Conservation (phyloP, 1,140 invertebrate genomes). For the Thaumatotibia leucotreta region DNA sequence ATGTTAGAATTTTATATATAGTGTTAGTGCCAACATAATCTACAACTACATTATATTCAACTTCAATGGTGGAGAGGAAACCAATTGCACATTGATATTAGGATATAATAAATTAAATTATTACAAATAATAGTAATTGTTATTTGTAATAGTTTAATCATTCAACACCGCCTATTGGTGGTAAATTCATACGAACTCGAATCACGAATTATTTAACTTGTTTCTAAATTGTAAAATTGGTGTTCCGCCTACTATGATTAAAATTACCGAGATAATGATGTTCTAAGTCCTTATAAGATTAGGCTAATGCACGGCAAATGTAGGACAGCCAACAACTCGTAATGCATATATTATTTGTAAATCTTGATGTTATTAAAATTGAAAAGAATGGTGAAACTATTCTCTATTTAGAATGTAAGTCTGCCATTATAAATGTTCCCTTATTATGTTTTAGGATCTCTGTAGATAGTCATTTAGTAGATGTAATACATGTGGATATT, state of each 20-base stretch:
- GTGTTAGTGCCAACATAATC: too few species aligned
- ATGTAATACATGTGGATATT: not conserved
- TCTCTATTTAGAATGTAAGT: not conserved
- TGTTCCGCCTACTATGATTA: conserved; percentile 3
- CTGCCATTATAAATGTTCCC: conserved; percentile 5
- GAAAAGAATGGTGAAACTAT: not conserved
- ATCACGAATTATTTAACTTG: not conserved
- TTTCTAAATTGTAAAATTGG: not conserved
- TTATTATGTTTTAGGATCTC: not conserved
- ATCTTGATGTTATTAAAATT: not conserved
- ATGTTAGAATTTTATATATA: too few species aligned
- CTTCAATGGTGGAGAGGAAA: too few species aligned
- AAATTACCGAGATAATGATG: not conserved
- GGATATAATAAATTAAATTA: too few species aligned
- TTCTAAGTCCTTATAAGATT: not conserved
- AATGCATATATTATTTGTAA: not conserved
- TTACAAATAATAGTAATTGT: too few species aligned
- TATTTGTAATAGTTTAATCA: not conserved
- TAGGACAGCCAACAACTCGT: not conserved
- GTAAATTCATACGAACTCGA: not conserved
- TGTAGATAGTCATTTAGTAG: conserved; percentile 8
- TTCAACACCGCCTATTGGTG: not conserved
- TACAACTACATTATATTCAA: too few species aligned
- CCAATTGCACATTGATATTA: too few species aligned
- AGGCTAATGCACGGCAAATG: not conserved